phyloP scores from a whole-genome alignment of 1,140 invertebrate species.

The Penaeus chinensis region DNA sequence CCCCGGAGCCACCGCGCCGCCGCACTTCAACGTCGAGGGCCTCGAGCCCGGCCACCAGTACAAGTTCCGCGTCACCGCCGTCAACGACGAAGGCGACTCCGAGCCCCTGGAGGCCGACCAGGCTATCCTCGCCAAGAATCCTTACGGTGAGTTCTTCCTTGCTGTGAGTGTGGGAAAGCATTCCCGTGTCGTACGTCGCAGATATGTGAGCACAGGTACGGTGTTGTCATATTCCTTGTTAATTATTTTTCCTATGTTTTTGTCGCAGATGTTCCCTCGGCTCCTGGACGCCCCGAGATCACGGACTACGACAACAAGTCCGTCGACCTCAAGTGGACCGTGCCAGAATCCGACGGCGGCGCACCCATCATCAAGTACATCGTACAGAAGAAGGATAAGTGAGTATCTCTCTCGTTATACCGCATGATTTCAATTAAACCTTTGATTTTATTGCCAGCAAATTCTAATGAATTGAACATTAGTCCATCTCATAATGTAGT shows the following conservation, averaged over 20 bases:
- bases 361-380: constrained; percentile 96
- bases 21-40: constrained; percentile 89
- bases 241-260: neutral
- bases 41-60: constrained; percentile 93
- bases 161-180: neutral
- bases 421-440: neutral
- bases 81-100: constrained; percentile 96
- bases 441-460: neutral
- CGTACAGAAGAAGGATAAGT: constrained; percentile 94
- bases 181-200: too few species aligned
- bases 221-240: too few species aligned
- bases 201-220: too few species aligned
- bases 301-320: constrained; percentile 94
- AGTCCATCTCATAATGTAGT: too few species aligned
- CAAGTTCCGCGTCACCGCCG: constrained; percentile 94
- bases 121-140: constrained; percentile 93
- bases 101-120: constrained; percentile 89
- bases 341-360: constrained; percentile 93
- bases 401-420: constrained; percentile 50
- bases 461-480: neutral
- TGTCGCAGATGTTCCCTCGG: constrained; percentile 79
- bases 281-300: constrained; percentile 90
- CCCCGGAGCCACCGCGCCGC: constrained; percentile 80
- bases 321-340: constrained; percentile 92
- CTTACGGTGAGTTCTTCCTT: constrained; percentile 80